phyloP scores from a whole-genome alignment of 2,797 vertebrate species.

The Remorina albescens region DNA sequence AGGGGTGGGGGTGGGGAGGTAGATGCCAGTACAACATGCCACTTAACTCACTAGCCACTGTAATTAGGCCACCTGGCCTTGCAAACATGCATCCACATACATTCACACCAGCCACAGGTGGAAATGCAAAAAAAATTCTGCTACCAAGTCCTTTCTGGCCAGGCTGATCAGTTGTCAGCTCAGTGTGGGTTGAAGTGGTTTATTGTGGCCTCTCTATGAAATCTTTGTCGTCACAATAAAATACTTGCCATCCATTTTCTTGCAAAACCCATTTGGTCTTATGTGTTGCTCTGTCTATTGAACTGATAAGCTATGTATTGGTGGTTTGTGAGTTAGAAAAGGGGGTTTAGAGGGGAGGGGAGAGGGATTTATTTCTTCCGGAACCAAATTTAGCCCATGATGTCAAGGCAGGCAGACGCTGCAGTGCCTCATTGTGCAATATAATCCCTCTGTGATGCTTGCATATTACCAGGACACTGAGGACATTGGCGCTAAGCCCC shows the following conservation, averaged over 20 bases:
- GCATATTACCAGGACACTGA: slow-evolving; percentile 82
- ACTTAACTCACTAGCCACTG: slow-evolving; percentile 83
- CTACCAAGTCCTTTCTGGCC: slow-evolving; percentile 32
- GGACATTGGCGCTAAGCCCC: slow-evolving; percentile 77
- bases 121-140: slow-evolving; percentile 59
- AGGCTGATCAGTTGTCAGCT: slow-evolving; percentile 37
- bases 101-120: slow-evolving; percentile 64
- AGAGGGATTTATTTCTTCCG: slow-evolving; percentile 79
- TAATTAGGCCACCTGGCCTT: slow-evolving; percentile 91
- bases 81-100: slow-evolving; percentile 58
- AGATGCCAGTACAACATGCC: slow-evolving; percentile 79
- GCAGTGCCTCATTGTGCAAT: slow-evolving; percentile 82
- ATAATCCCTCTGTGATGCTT: slow-evolving; percentile 80
- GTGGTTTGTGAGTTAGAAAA: slow-evolving; percentile 37
- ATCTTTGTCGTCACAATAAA: slow-evolving; percentile 12
- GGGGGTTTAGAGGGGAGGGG: slow-evolving; percentile 42
- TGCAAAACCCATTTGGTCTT: slow-evolving; percentile 35
- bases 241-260: slow-evolving; percentile 34
- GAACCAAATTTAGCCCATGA: slow-evolving; percentile 84
- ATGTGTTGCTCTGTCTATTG: slow-evolving; percentile 14
- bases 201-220: slow-evolving; percentile 3
- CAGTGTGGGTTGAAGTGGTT: slow-evolving; percentile 15
- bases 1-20: slow-evolving; percentile 74
- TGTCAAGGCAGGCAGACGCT: slow-evolving; percentile 83
- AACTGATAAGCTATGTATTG: slow-evolving; percentile 2